phyloP scores from a whole-genome alignment of 2,113 vertebrate species.

The Cygnus buccinator region DNA sequence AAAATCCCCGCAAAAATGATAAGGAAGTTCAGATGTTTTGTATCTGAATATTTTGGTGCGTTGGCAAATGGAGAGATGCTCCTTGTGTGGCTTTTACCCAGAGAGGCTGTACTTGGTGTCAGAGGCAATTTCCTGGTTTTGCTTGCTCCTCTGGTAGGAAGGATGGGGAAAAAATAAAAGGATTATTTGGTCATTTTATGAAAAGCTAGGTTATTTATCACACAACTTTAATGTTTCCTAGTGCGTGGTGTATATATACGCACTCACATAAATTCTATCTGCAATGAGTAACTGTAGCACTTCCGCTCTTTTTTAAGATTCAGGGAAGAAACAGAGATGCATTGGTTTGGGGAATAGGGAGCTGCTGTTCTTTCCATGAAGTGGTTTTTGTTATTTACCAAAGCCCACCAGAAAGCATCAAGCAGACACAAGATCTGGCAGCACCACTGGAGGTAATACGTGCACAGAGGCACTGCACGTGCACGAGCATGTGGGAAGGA shows the following conservation, averaged over 20 bases:
- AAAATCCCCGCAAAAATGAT: not conserved
- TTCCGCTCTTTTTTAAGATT: not conserved
- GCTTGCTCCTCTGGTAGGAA: not conserved
- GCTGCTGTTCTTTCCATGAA: not conserved
- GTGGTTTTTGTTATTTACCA: not conserved
- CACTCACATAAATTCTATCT: rapidly evolving
- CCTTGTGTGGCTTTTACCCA: not conserved
- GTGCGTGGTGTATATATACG: not conserved
- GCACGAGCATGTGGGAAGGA: not conserved
- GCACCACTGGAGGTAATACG: rapidly evolving
- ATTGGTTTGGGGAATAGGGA: too few species aligned
- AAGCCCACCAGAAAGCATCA: not conserved
- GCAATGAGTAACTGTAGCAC: not conserved
- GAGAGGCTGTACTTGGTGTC: not conserved
- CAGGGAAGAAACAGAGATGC: not conserved
- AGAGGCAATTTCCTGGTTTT: not conserved
- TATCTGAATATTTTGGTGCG: not conserved
- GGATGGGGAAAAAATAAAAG: not conserved
- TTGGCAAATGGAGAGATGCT: not conserved
- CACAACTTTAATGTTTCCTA: not conserved
- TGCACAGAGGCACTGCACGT: rapidly evolving
- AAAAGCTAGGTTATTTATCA: not conserved
- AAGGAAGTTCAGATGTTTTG: not conserved
- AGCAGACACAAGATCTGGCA: not conserved
- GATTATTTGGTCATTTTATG: not conserved